Conservation (phyloP, 2,113 vertebrate genomes). For the Sturnira hondurensis region DNA sequence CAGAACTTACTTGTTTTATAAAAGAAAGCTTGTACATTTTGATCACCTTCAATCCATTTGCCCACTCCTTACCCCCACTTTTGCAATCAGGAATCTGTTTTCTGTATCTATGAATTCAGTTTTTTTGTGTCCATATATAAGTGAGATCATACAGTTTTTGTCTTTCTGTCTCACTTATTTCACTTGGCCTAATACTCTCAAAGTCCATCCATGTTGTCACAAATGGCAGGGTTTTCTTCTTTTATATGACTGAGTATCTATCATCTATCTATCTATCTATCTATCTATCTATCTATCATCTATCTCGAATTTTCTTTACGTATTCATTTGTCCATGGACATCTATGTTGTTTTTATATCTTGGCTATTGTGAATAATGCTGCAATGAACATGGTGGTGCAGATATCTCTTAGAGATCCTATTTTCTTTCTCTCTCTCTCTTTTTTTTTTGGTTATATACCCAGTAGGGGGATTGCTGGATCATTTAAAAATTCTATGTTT, state of each 20-base stretch:
- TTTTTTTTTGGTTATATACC: no score
- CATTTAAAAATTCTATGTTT: no score
- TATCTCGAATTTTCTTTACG: no score
- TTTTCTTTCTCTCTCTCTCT: no score
- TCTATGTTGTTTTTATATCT: no score
- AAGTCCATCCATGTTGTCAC: neutral
- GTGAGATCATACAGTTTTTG: neutral
- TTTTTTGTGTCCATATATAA: neutral
- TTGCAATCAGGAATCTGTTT: neutral
- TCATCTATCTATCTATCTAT: neutral
- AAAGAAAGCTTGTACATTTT: neutral
- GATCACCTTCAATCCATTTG: neutral
- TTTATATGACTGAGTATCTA: neutral
- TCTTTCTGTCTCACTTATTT: neutral
- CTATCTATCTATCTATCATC: neutral
- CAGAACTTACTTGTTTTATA: neutral
- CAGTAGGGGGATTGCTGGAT: no score
- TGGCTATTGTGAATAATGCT: no score
- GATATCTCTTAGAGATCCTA: no score
- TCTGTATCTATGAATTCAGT: neutral
- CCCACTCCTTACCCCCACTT: neutral
- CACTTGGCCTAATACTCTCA: neutral
- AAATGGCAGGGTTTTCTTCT: neutral
- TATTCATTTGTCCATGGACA: no score
- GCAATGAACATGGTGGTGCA: no score